phyloP scores from a whole-genome alignment of 2,113 vertebrate genomes.

The Petromus typicus region DNA sequence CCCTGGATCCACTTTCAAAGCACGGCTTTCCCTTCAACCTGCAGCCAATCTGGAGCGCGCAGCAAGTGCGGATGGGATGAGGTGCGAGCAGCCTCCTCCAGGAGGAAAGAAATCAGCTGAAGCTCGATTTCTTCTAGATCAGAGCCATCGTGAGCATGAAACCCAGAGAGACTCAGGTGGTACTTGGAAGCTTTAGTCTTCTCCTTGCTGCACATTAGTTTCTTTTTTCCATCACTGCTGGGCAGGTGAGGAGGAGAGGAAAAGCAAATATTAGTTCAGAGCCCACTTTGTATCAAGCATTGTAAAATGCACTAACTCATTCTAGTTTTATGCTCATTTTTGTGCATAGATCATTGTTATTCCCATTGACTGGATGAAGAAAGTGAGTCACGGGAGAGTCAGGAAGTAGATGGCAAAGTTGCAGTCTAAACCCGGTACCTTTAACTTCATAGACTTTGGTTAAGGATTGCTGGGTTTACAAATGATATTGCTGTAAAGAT shows the following conservation, averaged over 20 bases:
- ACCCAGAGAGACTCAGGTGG: background rate
- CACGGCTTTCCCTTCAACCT: background rate
- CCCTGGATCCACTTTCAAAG: background rate
- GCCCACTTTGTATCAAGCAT: background rate
- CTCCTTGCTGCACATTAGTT: background rate
- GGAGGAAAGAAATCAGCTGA: background rate
- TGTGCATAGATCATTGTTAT: too few species aligned
- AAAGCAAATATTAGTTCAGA: background rate
- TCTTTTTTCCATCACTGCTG: background rate
- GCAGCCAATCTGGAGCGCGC: background rate
- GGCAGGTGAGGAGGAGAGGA: background rate
- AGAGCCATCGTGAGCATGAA: background rate
- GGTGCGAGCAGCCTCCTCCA: background rate
- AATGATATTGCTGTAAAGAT: background rate
- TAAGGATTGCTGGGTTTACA: background rate
- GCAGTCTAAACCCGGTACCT: background rate
- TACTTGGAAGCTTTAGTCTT: background rate
- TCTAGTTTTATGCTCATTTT: background rate
- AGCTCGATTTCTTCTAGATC: background rate
- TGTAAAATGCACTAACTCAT: background rate
- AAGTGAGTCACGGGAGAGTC: background rate
- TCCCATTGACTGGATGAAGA: background rate
- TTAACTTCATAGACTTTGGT: background rate
- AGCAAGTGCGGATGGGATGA: background rate
- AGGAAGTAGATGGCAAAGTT: background rate